A percentile compares a stretch with the other conserved stretches of the same genome.
phyloP scores from a whole-genome alignment of 2,797 vertebrate species.

The Sebastes reedi region DNA sequence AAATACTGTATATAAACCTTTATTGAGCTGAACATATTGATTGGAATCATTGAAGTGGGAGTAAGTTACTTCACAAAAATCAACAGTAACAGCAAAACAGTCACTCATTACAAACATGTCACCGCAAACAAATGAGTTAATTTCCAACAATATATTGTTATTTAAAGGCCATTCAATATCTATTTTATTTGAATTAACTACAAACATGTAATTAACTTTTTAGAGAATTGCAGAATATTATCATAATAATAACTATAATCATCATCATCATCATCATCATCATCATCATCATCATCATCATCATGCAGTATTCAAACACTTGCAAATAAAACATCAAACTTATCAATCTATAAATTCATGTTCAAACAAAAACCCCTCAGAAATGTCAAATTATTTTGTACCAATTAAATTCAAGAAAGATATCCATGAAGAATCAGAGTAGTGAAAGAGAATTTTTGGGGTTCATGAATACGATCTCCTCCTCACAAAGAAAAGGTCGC shows the following conservation, averaged over 20 bases:
- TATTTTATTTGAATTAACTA: not conserved
- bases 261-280: too few relatives aligned
- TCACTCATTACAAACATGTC: not conserved
- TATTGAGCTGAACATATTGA: not conserved
- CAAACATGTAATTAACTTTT: not conserved
- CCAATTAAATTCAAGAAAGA: not conserved
- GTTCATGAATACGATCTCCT: constrained; percentile 13
- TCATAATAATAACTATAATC: not conserved
- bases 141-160: not conserved
- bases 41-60: not conserved
- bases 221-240: not conserved
- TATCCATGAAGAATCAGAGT: not conserved
- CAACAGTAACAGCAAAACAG: not conserved
- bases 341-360: not conserved
- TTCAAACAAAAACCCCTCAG: not conserved
- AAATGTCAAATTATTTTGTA: not conserved
- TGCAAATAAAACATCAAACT: not conserved
- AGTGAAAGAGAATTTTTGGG: not conserved
- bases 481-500: constrained; percentile 64
- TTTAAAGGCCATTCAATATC: not conserved
- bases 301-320: not conserved
- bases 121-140: not conserved
- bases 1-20: not conserved
- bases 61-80: not conserved
- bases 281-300: not conserved